phyloP scores from a whole-genome alignment of 2,797 vertebrate species.

The Labeo calbasu region DNA sequence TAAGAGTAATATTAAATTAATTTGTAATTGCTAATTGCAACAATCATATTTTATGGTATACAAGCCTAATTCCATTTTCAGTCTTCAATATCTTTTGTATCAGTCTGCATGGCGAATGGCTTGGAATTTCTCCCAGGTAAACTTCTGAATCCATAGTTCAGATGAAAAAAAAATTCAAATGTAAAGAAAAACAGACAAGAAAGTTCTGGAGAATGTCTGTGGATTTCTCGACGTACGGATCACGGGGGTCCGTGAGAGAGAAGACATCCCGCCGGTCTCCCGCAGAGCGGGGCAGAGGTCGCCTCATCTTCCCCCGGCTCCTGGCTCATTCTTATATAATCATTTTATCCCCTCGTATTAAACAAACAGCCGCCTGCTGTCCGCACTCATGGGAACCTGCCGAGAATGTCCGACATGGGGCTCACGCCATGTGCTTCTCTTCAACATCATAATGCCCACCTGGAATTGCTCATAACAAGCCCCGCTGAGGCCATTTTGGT shows the following conservation, averaged over 20 bases:
- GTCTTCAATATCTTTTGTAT: not conserved
- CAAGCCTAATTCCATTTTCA: not conserved
- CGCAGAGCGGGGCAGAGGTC: conserved; percentile 36
- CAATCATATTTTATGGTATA: not conserved
- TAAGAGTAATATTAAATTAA: too few relatives aligned
- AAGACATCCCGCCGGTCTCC: conserved; percentile 49
- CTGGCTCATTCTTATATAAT: conserved; percentile 49
- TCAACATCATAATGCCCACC: conserved; percentile 6
- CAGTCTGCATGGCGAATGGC: not conserved
- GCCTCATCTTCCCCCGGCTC: conserved; percentile 49
- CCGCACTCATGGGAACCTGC: conserved; percentile 51
- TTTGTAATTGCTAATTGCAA: too few relatives aligned
- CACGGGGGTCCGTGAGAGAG: conserved; percentile 49
- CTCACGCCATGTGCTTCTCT: conserved; percentile 22
- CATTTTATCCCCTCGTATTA: conserved; percentile 43
- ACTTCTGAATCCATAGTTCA: conserved; percentile 9
- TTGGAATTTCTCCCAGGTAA: conserved; percentile 31
- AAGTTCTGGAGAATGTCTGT: conserved; percentile 18
- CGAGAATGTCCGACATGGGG: not conserved
- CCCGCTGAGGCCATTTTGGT: not conserved
- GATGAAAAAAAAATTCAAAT: conserved; percentile 42
- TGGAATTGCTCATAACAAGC: not conserved
- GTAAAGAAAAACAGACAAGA: conserved; percentile 3
- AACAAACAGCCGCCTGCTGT: conserved; percentile 53
- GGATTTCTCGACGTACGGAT: conserved; percentile 41